Evolutionary conservation across 92 coral and sea anemone genomes (phyloP).

Genomic region (Epizoanthus fatuus): DNA sequence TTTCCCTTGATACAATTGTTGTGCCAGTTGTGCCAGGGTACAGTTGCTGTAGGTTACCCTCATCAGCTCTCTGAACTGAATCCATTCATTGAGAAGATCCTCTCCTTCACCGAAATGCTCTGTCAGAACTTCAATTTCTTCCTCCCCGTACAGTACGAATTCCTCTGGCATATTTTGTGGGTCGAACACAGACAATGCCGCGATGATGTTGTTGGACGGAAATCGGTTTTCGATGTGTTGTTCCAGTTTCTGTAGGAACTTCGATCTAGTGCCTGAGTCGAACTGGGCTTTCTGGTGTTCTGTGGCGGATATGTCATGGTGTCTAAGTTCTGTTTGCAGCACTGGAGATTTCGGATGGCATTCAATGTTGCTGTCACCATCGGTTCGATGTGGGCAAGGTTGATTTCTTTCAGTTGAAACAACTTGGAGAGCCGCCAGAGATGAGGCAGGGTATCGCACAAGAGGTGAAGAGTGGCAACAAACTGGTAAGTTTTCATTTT

Average conservation of each 20-base stretch:
- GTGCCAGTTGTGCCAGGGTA: background rate
- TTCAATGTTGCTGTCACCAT: no score
- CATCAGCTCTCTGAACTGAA: conserved; percentile 5
- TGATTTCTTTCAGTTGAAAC: no score
- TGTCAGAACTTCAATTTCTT: conserved; percentile 11
- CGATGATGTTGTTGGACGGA: background rate
- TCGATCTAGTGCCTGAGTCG: background rate
- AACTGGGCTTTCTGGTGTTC: conserved; percentile 9
- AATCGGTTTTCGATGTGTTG: background rate
- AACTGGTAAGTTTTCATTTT: conserved; percentile 44
- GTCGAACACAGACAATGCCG: conserved; percentile 11
- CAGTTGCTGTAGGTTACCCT: background rate
- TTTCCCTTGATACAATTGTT: background rate
- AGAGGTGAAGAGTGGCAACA: conserved; percentile 50
- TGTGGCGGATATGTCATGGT: background rate
- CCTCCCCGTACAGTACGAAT: conserved; percentile 17
- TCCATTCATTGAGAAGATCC: conserved; percentile 11
- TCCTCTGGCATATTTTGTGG: conserved; percentile 26
- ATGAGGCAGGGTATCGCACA: conserved; percentile 49
- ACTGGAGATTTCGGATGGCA: no score
- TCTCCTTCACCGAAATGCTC: background rate
- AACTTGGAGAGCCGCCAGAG: conserved; percentile 29
- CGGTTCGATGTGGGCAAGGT: no score
- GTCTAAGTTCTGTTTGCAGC: no score
- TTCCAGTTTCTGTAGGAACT: conserved; percentile 18